Percentiles rank a stretch among this genome's conserved stretches.
Evolutionary conservation across 2,888 invertebrate species (phyloP).

Genomic region (Pseudanteris insignis): DNA sequence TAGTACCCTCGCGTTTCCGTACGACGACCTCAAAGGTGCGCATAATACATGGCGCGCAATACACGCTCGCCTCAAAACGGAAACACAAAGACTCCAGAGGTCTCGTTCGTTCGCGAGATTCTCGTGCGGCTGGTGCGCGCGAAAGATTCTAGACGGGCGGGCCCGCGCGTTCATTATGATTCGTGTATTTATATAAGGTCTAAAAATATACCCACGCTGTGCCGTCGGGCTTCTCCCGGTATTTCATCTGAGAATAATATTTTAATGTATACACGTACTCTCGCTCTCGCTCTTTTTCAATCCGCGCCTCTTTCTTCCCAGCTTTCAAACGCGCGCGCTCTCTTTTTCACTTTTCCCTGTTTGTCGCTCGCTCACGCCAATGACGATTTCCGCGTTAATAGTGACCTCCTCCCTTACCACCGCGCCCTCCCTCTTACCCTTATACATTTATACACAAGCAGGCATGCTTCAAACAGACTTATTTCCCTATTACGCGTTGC

Average conservation of each 20-base stretch:
- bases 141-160: conserved; percentile 18
- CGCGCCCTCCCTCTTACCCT: too few species aligned
- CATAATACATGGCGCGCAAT: conserved; percentile 38
- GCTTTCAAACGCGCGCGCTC: conserved; percentile 33
- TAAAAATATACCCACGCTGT: conserved; percentile 64
- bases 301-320: conserved; percentile 25
- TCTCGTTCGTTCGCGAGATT: conserved; percentile 36
- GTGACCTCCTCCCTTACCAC: too few species aligned
- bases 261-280: conserved; percentile 61
- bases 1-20: conserved; percentile 30
- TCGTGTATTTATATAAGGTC: conserved; percentile 67
- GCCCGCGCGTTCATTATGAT: conserved; percentile 64
- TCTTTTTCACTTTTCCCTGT: conserved; percentile 28
- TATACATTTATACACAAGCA: too few species aligned
- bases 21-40: conserved; percentile 38
- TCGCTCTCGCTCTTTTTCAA: conserved; percentile 45
- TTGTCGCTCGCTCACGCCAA: conserved; percentile 7
- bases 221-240: conserved; percentile 66
- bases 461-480: too few species aligned
- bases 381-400: conserved; percentile 1
- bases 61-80: conserved; percentile 30
- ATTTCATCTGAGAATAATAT: conserved; percentile 67
- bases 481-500: too few species aligned
- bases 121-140: conserved; percentile 47
- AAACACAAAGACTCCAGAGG: conserved; percentile 47